Conservation (phyloP, 2,113 vertebrate species). For the Oncorhynchus masou region DNA sequence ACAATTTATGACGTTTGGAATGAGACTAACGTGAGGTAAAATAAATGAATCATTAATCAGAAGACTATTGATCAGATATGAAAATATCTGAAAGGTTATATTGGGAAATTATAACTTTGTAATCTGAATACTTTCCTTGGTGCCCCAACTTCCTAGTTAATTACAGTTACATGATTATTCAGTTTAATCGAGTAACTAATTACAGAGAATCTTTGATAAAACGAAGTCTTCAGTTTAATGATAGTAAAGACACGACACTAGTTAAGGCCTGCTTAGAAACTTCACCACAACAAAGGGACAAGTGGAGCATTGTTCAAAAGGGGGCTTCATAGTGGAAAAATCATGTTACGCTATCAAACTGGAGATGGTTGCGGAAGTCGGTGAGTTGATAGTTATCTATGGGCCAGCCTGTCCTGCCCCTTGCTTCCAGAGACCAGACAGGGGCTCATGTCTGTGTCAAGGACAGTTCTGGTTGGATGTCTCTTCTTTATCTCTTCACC, state of each 20-base stretch:
- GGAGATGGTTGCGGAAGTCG: constrained; percentile 6
- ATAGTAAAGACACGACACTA: neutral
- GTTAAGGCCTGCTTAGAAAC: constrained; percentile 12
- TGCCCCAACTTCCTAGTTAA: too few relatives aligned
- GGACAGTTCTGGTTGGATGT: constrained; percentile 67
- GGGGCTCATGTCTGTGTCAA: constrained; percentile 39
- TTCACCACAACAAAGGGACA: constrained; percentile 44
- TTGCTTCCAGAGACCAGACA: constrained; percentile 32
- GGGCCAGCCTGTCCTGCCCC: constrained; percentile 7
- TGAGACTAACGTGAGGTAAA: too few relatives aligned
- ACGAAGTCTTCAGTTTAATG: too few relatives aligned
- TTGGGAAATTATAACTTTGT: too few relatives aligned
- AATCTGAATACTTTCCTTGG: too few relatives aligned
- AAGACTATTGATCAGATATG: too few relatives aligned
- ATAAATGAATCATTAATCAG: too few relatives aligned
- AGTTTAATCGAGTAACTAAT: too few relatives aligned
- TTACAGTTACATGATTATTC: too few relatives aligned
- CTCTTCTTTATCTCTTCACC: constrained; percentile 53
- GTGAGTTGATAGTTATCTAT: constrained; percentile 52
- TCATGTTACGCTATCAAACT: constrained; percentile 34
- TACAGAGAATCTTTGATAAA: too few relatives aligned
- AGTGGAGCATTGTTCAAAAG: constrained; percentile 51
- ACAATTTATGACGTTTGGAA: too few relatives aligned
- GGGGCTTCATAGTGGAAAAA: constrained; percentile 6
- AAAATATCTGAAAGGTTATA: too few relatives aligned